These are phyloP conservation scores for Neostethus bicornis DNA, from an alignment of 2,797 vertebrate species.

Conservation along the genomic window DNA sequence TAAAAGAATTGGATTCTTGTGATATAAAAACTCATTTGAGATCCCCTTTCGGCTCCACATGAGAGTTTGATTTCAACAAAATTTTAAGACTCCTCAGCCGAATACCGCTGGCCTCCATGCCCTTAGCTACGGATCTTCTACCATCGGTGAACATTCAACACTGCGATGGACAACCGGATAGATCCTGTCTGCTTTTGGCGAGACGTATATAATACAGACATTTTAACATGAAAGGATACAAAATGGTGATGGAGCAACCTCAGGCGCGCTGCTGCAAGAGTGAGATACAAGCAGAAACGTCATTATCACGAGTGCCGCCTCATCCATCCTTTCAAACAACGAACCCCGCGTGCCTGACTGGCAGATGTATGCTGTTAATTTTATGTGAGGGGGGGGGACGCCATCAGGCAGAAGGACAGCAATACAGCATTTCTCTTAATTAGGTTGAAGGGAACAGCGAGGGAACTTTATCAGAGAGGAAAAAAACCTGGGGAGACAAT, in stretches of 20 bases:
- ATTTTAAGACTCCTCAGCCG: conserved; percentile 29
- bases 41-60: conserved; percentile 22
- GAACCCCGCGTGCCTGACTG: conserved; percentile 68
- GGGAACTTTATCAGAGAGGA: conserved; percentile 38
- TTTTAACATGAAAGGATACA: conserved; percentile 60
- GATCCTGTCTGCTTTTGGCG: conserved; percentile 30
- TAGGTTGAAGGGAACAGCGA: conserved; percentile 66
- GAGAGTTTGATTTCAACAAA: conserved; percentile 19
- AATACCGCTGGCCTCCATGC: conserved; percentile 29
- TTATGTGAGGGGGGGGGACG: conserved; percentile 61
- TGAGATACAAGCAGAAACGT: conserved; percentile 65
- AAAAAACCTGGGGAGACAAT: conserved; percentile 53
- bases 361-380: conserved; percentile 70
- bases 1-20: conserved; percentile 37
- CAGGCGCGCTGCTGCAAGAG: conserved; percentile 53
- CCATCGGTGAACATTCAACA: conserved; percentile 21
- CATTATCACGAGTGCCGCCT: conserved; percentile 63
- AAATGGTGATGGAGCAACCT: conserved; percentile 50
- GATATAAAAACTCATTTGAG: conserved; percentile 30
- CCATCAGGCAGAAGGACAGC: conserved; percentile 68
- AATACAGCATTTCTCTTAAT: conserved; percentile 70
- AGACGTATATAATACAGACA: conserved; percentile 46
- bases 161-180: conserved; percentile 39
- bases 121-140: conserved; percentile 21
- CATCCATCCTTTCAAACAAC: conserved; percentile 68